phyloP scores from a whole-genome alignment of 2,113 vertebrate species.

The Casuarius casuarius region DNA sequence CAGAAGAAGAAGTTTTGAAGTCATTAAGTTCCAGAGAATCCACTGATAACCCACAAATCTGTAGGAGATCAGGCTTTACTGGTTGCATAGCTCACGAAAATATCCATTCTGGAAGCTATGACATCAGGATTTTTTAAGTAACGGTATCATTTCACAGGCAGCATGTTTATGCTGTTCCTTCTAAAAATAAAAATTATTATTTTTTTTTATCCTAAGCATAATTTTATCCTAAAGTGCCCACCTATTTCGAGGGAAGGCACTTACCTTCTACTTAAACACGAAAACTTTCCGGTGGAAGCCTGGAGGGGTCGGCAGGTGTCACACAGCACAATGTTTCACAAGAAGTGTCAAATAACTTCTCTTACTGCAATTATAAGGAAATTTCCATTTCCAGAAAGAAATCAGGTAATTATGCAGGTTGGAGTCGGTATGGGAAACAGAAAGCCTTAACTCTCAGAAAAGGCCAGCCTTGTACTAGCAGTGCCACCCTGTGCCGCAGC shows the following conservation, averaged over 20 bases:
- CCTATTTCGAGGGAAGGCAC: not conserved
- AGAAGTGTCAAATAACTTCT: not conserved
- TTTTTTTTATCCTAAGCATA: not conserved
- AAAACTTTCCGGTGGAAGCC: not conserved
- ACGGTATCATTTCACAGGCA: not conserved
- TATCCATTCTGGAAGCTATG: not conserved
- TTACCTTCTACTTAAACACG: not conserved
- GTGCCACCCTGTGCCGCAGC: too few relatives aligned
- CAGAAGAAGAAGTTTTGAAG: not conserved
- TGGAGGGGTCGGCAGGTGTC: not conserved
- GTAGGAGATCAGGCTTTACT: not conserved
- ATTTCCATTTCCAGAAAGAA: not conserved
- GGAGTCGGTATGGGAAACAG: not conserved
- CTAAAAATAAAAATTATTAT: not conserved
- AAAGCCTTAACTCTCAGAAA: not conserved
- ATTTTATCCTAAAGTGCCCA: not conserved
- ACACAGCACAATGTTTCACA: not conserved
- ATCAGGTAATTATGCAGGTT: accelerated
- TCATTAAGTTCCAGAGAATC: not conserved
- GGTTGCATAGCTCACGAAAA: not conserved
- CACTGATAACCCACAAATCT: not conserved
- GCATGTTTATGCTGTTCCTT: not conserved
- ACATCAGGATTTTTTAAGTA: not conserved
- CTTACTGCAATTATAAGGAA: not conserved
- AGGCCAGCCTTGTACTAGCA: not conserved